These are phyloP conservation scores for Eristalinus aeneus DNA, from an alignment of 2,888 invertebrate species.

Conservation along the genomic window DNA sequence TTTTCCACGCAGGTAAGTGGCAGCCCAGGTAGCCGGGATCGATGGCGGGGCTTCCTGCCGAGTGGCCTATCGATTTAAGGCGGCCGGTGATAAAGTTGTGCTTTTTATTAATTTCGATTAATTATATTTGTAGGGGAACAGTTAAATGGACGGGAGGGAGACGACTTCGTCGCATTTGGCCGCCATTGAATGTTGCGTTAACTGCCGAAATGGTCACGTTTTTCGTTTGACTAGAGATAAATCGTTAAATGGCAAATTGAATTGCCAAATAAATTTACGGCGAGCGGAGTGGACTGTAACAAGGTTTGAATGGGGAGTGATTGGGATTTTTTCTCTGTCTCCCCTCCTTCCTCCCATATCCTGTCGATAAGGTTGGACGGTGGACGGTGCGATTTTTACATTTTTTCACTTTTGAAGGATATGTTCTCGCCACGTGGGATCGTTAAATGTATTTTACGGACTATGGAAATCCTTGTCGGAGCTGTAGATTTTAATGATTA, in stretches of 20 bases:
- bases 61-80: constrained; percentile 24
- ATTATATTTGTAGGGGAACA: constrained; percentile 23
- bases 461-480: constrained; percentile 1
- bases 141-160: neutral
- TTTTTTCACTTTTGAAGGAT: neutral
- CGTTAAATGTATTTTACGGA: constrained; percentile 11
- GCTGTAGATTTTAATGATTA: neutral
- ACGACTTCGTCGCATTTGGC: neutral
- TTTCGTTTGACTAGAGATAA: constrained; percentile 30
- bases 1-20: constrained; percentile 37
- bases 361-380: neutral
- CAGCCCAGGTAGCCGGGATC: neutral
- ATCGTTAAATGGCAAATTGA: constrained; percentile 46
- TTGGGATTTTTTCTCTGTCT: neutral
- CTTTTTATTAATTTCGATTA: constrained; percentile 53
- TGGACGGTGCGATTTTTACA: neutral
- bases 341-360: neutral
- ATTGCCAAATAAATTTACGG: constrained; percentile 29
- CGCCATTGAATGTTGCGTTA: constrained; percentile 16
- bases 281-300: neutral
- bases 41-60: neutral
- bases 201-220: constrained; percentile 43
- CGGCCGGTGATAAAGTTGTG: constrained; percentile 35
- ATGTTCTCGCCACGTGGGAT: neutral
- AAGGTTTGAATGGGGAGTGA: constrained; percentile 2